Evolutionary conservation across 2,113 vertebrate genomes (phyloP).

Genomic region (Murina feae): DNA sequence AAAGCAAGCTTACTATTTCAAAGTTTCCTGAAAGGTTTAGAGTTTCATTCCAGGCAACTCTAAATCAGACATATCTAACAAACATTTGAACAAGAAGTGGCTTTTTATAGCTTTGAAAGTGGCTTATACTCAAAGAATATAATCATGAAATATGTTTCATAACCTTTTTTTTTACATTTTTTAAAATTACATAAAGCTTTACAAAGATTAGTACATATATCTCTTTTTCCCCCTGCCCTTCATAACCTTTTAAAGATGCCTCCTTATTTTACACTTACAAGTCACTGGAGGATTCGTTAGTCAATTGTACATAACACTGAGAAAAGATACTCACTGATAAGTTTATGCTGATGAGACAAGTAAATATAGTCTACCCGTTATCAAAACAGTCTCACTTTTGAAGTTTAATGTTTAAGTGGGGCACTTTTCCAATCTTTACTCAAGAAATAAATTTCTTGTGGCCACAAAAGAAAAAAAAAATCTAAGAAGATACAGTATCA

Average conservation of each 20-base stretch:
- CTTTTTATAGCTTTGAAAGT: neutral
- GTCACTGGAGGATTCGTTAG: neutral
- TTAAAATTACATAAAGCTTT: too few species aligned
- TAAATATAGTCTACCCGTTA: neutral
- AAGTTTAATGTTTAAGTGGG: neutral
- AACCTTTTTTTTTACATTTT: too few species aligned
- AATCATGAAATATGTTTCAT: neutral
- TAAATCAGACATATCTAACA: neutral
- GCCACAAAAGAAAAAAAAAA: neutral
- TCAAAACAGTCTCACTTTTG: neutral
- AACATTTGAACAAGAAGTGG: neutral
- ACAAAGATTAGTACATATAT: too few species aligned
- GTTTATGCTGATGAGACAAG: neutral
- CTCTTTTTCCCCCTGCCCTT: too few species aligned
- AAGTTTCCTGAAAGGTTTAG: neutral
- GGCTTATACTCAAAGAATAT: neutral
- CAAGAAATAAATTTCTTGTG: neutral
- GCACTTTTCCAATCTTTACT: neutral
- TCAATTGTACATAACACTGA: neutral
- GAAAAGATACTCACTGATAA: neutral
- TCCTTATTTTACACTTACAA: neutral
- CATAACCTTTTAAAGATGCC: neutral
- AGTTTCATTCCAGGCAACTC: neutral
- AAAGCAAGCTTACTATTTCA: neutral
- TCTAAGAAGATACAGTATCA: neutral